These are phyloP conservation scores for Ephialtes manifestator DNA, from an alignment of 2,888 invertebrate species.

Conservation along the genomic window DNA sequence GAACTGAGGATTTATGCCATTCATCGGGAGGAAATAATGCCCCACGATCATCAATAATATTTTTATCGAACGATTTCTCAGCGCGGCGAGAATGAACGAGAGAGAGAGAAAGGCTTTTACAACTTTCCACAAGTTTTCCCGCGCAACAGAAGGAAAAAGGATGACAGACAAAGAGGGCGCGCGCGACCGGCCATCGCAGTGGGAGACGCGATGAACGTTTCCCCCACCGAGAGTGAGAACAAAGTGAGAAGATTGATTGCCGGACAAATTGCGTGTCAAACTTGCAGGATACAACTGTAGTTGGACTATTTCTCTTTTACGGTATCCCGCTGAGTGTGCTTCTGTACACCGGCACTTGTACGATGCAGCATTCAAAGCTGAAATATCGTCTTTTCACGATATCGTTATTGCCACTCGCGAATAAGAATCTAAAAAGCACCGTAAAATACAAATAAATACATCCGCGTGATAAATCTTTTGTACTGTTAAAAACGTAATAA, in stretches of 20 bases:
- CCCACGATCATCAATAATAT: slow-evolving; percentile 45
- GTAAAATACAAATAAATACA: not conserved
- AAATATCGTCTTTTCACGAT: slow-evolving; percentile 37
- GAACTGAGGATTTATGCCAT: slow-evolving; percentile 31
- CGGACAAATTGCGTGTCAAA: slow-evolving; percentile 67
- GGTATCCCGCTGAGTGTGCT: slow-evolving; percentile 7
- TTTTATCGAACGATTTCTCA: slow-evolving; percentile 34
- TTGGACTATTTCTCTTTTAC: slow-evolving; percentile 59
- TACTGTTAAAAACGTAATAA: not conserved
- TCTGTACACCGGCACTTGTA: not conserved
- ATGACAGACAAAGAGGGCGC: slow-evolving; percentile 24
- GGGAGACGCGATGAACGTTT: slow-evolving; percentile 10
- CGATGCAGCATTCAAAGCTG: slow-evolving; percentile 5
- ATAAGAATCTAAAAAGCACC: not conserved
- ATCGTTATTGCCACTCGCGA: slow-evolving; percentile 31
- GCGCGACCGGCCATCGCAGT: not conserved
- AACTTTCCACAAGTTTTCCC: slow-evolving; percentile 48
- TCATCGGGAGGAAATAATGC: slow-evolving; percentile 45
- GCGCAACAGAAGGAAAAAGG: slow-evolving; percentile 3
- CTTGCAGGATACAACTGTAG: slow-evolving; percentile 58
- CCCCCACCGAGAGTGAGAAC: slow-evolving; percentile 27
- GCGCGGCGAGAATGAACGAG: not conserved
- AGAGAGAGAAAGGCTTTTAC: slow-evolving; percentile 26
- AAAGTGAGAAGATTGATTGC: slow-evolving; percentile 63
- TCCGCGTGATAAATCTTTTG: not conserved